These are phyloP conservation scores for Gopherus flavomarginatus DNA, from an alignment of 2,113 vertebrate species.

Conservation along the genomic window DNA sequence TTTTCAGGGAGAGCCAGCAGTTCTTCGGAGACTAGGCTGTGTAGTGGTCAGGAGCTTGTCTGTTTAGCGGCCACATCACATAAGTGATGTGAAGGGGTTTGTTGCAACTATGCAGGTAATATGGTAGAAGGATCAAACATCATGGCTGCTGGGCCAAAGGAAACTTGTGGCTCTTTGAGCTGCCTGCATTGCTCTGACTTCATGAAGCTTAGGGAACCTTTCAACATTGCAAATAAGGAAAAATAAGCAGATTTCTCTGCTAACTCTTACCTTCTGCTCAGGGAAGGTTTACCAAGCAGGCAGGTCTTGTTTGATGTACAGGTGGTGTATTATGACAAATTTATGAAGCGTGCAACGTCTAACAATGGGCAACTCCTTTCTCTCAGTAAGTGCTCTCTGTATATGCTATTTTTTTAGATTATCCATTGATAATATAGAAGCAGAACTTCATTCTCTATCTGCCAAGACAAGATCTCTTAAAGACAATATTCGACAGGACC, in stretches of 20 bases:
- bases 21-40: not conserved
- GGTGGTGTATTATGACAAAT: not conserved
- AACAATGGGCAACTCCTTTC: not conserved
- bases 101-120: not conserved
- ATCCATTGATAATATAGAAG: slow-evolving; percentile 91
- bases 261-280: slow-evolving; percentile 5
- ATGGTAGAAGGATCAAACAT: not conserved
- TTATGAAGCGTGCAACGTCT: slow-evolving; percentile 10
- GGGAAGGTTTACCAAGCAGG: slow-evolving; percentile 29
- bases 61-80: not conserved
- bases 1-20: too few species aligned
- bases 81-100: not conserved
- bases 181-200: not conserved
- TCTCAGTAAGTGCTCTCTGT: not conserved
- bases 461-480: slow-evolving; percentile 87
- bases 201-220: slow-evolving; percentile 33
- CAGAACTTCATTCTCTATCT: slow-evolving; percentile 88
- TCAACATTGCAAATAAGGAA: not conserved
- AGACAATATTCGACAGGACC: slow-evolving; percentile 87
- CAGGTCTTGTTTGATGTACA: slow-evolving; percentile 45
- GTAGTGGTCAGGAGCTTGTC: not conserved
- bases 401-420: slow-evolving; percentile 80
- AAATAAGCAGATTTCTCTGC: not conserved
- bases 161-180: not conserved
- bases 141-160: not conserved